Base-by-base conservation (phyloP, 2,888 invertebrate genomes). In the Lymantria dispar region DNA sequence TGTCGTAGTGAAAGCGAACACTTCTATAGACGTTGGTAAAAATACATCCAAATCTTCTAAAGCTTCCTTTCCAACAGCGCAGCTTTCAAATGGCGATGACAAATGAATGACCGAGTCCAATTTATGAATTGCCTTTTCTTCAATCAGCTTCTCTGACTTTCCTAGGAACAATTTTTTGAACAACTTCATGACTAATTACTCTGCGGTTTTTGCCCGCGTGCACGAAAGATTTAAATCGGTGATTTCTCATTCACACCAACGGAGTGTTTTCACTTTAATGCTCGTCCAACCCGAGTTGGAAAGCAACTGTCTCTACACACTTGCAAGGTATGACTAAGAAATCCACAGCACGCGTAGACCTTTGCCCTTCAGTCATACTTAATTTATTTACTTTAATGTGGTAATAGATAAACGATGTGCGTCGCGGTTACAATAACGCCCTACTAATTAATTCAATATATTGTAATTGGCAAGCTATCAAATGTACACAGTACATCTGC, bases 201-300 rank as follows among this genome's bases (percentile, higher is more conserved):
- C 77, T 87, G 88, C 93, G 93, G 92, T 93, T 94, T 76, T 86
- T 91, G 59, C 93, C 93, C 90, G 94, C 93, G 82, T 92, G 87
- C 67, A 93, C 87, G 78, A 93, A 94, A 74, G 93, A 92, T 60
- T 91, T 93, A 78, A 93, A 93, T 65, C 92, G 91, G 80, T 89
- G 84, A 78, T 92, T 93, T 93, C 92, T 92, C 93, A 93, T 93
- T 89, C 87, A 90, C 81, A 85, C 82, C 60, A 64, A 62, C 56
- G 50, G 50, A 45, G 48, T 33, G 15, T 30, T 65, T 10, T 48
- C 39, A 45, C 47, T 54, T 36, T 49, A 58, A 67, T 72, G 72
- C 66, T 69, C 55, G 61, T 56, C 65, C 62, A 62, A 62, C 68
- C 70, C 72, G 63, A 44, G 76, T 65, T 69, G 66, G 72, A 66